These are phyloP conservation scores for Azemiops feae DNA, from an alignment of 2,113 vertebrate species.

Conservation along the genomic window DNA sequence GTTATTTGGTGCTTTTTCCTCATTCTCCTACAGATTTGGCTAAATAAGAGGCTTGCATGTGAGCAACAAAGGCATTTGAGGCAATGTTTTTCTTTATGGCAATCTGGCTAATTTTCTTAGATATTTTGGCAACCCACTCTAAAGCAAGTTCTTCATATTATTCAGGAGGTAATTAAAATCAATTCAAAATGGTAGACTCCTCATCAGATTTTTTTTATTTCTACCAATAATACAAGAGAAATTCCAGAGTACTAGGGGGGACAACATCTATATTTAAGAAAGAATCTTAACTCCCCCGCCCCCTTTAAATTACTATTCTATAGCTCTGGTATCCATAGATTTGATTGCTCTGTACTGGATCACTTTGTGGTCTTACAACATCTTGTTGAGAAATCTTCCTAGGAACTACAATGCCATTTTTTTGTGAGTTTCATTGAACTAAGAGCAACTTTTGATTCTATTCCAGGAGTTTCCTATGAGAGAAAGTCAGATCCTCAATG, in stretches of 20 bases:
- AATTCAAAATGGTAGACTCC: neutral
- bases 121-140: neutral
- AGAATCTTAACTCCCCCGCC: too few species aligned
- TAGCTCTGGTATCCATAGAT: neutral
- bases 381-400: neutral
- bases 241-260: neutral
- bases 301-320: neutral
- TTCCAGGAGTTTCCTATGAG: neutral
- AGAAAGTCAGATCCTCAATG: neutral
- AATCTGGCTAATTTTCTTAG: neutral
- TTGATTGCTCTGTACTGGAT: neutral
- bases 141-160: neutral
- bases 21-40: neutral
- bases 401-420: neutral
- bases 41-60: neutral
- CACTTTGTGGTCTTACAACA: neutral
- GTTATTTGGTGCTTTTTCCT: neutral
- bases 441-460: neutral
- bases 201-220: neutral
- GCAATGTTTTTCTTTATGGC: neutral
- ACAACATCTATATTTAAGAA: too few species aligned
- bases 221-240: neutral
- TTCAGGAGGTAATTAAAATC: neutral
- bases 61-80: neutral
- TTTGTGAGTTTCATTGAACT: neutral